Conservation (phyloP, 2,113 vertebrate genomes). For the Pelmatolapia mariae region DNA sequence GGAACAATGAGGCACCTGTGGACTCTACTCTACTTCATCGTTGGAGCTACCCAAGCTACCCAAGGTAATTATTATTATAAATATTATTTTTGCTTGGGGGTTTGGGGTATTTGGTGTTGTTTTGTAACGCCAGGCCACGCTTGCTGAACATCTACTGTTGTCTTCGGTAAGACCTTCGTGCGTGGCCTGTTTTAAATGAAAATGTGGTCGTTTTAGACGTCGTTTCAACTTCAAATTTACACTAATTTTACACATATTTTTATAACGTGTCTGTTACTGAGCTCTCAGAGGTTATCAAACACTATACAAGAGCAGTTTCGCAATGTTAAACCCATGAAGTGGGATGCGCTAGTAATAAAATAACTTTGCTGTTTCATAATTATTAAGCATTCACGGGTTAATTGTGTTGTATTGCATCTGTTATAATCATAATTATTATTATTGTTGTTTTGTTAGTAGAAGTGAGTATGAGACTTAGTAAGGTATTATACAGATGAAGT, state of each 20-base stretch:
- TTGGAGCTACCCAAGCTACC: neutral
- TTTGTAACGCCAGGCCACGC: neutral
- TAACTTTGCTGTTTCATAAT: neutral
- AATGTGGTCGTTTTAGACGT: neutral
- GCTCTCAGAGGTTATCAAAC: neutral
- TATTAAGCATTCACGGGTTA: neutral
- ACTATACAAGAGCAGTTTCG: neutral
- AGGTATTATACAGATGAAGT: neutral
- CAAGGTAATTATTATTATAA: neutral
- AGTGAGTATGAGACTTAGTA: too few relatives aligned
- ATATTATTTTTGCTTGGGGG: neutral
- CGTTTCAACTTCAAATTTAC: neutral
- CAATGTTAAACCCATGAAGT: neutral
- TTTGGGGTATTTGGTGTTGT: neutral
- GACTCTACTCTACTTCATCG: fast-evolving
- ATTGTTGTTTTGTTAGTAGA: fast-evolving
- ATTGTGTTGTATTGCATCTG: neutral
- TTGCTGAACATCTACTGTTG: neutral
- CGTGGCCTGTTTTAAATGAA: neutral
- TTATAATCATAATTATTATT: fast-evolving
- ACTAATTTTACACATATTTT: neutral
- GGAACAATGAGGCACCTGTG: fast-evolving
- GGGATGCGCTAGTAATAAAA: neutral
- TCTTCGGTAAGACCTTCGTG: neutral
- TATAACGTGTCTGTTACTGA: neutral